These are phyloP conservation scores for Dione vanillae DNA, from an alignment of 2,888 invertebrate species.

Conservation along the genomic window DNA sequence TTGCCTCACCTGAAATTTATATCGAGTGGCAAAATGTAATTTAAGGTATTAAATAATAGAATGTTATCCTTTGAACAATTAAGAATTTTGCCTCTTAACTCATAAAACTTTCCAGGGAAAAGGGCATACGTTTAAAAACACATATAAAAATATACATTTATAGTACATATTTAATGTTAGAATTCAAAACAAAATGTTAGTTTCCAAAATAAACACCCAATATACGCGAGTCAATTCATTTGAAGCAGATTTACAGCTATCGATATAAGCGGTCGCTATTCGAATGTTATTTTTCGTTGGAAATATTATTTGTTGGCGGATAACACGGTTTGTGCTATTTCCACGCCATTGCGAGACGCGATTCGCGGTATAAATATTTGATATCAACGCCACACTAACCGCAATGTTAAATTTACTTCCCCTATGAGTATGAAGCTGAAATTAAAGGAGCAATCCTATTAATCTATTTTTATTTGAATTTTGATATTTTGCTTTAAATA, in stretches of 20 bases:
- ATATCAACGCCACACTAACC: constrained; percentile 30
- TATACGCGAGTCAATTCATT: constrained; percentile 42
- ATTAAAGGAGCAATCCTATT: not conserved
- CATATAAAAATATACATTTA: not conserved
- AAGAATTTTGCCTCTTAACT: not conserved
- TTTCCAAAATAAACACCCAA: constrained; percentile 34
- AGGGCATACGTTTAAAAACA: not conserved
- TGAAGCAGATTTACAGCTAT: constrained; percentile 42
- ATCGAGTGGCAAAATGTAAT: too few species aligned
- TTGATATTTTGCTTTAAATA: too few species aligned
- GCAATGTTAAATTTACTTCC: constrained; percentile 21
- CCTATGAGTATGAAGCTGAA: constrained; percentile 6
- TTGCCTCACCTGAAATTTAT: too few species aligned
- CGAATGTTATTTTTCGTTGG: constrained; percentile 57
- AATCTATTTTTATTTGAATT: not conserved
- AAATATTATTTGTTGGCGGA: constrained; percentile 62
- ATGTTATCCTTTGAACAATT: not conserved
- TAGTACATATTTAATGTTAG: not conserved
- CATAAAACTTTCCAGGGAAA: not conserved
- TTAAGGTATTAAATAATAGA: too few species aligned
- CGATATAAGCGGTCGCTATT: constrained; percentile 44
- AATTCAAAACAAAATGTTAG: constrained; percentile 26
- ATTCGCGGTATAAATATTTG: constrained; percentile 41
- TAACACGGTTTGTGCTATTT: constrained; percentile 62
- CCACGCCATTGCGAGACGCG: constrained; percentile 44